These are phyloP conservation scores for Hirtodrosophila cameraria DNA, from an alignment of 2,888 invertebrate genomes.

Conservation along the genomic window DNA sequence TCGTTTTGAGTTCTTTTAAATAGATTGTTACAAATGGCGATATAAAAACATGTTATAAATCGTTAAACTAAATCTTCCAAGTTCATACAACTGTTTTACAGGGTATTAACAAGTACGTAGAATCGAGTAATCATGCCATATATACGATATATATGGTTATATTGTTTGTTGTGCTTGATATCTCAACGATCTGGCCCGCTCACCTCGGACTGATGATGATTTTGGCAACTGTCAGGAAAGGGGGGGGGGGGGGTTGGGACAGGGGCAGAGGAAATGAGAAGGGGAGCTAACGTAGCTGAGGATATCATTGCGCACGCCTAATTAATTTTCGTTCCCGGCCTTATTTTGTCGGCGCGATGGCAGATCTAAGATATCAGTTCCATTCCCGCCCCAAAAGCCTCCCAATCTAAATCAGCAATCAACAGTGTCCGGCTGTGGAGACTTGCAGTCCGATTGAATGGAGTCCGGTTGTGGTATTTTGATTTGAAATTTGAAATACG, in stretches of 20 bases:
- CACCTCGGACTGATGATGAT: conserved; percentile 52
- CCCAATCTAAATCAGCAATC: conserved; percentile 59
- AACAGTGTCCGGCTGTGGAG: conserved; percentile 20
- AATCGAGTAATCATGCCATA: background rate
- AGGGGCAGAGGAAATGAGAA: background rate
- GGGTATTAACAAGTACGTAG: background rate
- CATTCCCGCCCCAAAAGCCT: conserved; percentile 31
- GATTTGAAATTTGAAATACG: conserved; percentile 35
- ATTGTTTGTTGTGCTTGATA: conserved; percentile 36
- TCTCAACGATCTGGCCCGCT: conserved; percentile 32
- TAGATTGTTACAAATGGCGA: too few species aligned
- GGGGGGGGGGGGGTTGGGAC: background rate
- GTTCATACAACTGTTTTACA: too few species aligned
- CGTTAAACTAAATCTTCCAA: too few species aligned
- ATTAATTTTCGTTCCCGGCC: conserved; percentile 53
- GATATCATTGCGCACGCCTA: conserved; percentile 56
- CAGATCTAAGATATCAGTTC: conserved; percentile 57
- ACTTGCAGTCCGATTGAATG: too few species aligned
- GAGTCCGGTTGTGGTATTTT: conserved; percentile 5
- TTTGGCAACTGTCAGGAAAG: conserved; percentile 39
- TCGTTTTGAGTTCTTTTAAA: too few species aligned
- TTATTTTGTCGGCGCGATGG: conserved; percentile 41
- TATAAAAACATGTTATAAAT: too few species aligned
- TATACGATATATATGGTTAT: conserved; percentile 15
- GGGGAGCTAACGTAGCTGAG: too few species aligned